Evolutionary conservation across 2,888 invertebrate genomes (phyloP), one percentile per base, ranked within the genome.

Genomic region (Hypsopygia costalis): DNA sequence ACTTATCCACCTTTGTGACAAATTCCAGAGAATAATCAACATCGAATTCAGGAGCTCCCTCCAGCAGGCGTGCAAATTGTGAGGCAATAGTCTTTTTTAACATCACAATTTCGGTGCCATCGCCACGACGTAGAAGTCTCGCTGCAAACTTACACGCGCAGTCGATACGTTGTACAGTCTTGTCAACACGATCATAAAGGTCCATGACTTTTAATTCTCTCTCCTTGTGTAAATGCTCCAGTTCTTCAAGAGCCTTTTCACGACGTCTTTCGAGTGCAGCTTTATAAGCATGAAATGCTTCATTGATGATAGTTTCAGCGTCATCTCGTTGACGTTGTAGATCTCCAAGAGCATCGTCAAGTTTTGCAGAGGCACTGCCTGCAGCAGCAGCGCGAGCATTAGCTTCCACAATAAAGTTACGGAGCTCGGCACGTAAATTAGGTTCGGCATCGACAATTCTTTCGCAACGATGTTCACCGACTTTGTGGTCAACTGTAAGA

Each of bases 201-300:
- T 97, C 97, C 97, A 97, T 97, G 25, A 97, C 94, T 74, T 94
- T 94, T 28, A 97, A 89, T 77, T 97, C 97, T 46, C 96, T 92
- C 63, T 94, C 93, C 44, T 94, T 94, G 74, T 98, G 97, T 48
- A 95, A 76, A 50, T 91, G 91, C 58, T 94, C 93, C 33, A 96
- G 89, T 64, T 94, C 93, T 51, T 92, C 91, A 11, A 96, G 80
- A 10, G 94, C 91, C 36, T 92, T 92, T 60, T 97, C 96, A 52
- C 94, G 92, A 52, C 94, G 93, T 58, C 93, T 92, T 62, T 97
- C 97, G 48, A 98, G 85, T 40, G 95, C 91, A 22, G 94, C 94
- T 73, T 94, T 95, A 68, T 94, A 95, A 63, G 93, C 93, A 67
- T 93, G 93, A 73, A 91, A 95, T 31, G 95, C 92, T 64, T 95